Percentiles rank a stretch among this genome's conserved stretches.
Conservation (phyloP, 2,888 invertebrate genomes). For the Rhodophaea formosa region DNA sequence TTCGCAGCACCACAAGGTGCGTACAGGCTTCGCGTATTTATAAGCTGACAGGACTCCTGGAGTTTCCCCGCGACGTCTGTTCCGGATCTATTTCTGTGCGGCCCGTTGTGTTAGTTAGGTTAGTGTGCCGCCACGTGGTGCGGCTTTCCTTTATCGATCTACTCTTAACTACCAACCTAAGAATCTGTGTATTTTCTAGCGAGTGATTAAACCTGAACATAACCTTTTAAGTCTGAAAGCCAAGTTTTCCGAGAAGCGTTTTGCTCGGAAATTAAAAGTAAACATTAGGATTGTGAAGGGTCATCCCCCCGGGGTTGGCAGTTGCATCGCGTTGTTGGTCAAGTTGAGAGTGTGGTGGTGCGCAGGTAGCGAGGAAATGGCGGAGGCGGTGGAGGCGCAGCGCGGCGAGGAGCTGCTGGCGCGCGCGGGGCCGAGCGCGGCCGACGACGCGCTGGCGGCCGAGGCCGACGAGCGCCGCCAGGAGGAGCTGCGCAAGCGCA, state of each 20-base stretch:
- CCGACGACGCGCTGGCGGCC: slow-evolving; percentile 41
- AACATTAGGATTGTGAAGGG: too few relatives aligned
- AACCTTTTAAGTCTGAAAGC: too few relatives aligned
- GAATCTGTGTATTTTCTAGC: not conserved
- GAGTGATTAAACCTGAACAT: too few relatives aligned
- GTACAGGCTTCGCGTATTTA: not conserved
- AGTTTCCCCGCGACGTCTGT: not conserved
- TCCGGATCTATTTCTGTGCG: slow-evolving; percentile 7
- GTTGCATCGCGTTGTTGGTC: too few relatives aligned
- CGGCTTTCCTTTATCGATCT: not conserved
- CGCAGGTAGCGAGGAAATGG: slow-evolving; percentile 49
- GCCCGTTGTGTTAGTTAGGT: slow-evolving; percentile 5
- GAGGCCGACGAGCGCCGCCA: slow-evolving; percentile 83
- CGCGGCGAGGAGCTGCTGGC: slow-evolving; percentile 39
- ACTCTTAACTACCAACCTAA: not conserved
- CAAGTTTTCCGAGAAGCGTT: too few relatives aligned
- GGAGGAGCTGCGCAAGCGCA: slow-evolving; percentile 86
- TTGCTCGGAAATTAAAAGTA: too few relatives aligned
- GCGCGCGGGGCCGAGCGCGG: slow-evolving; percentile 71
- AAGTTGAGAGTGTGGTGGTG: not conserved
- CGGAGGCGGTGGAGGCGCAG: slow-evolving; percentile 59
- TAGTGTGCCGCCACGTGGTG: slow-evolving; percentile 11
- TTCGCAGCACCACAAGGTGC: not conserved
- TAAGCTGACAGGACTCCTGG: not conserved
- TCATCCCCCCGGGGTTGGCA: too few relatives aligned